These are phyloP conservation scores for Suncus etruscus DNA, from an alignment of 2,113 vertebrate genomes.

Conservation along the genomic window DNA sequence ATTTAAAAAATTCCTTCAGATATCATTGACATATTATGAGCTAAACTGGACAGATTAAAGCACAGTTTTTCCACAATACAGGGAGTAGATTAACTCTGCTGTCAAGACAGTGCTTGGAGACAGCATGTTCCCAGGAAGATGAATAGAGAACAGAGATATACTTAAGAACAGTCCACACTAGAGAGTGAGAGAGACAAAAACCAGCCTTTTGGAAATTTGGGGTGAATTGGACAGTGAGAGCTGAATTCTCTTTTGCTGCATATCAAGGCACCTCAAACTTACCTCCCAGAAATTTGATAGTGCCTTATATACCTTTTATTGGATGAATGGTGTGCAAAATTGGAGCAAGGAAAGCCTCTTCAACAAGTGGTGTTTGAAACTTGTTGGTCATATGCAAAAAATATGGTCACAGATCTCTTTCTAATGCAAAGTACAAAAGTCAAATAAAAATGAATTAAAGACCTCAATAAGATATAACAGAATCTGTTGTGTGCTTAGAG, in stretches of 20 bases:
- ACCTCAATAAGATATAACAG: too few species aligned
- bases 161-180: not conserved
- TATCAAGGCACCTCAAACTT: not conserved
- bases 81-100: constrained; percentile 34
- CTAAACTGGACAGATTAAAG: constrained; percentile 28
- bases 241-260: not conserved
- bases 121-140: constrained; percentile 11
- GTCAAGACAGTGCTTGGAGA: not conserved
- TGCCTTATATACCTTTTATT: too few species aligned
- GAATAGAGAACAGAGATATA: not conserved
- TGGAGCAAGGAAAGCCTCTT: too few species aligned
- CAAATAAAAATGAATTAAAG: too few species aligned
- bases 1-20: constrained; percentile 42
- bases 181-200: not conserved
- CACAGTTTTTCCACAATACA: not conserved
- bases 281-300: too few species aligned
- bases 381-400: too few species aligned
- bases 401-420: too few species aligned
- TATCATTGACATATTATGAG: constrained; percentile 41
- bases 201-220: not conserved
- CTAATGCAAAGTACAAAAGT: too few species aligned
- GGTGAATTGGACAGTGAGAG: not conserved
- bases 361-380: too few species aligned
- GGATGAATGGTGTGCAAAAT: too few species aligned
- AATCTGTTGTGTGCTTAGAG: too few species aligned